A percentile compares a stretch with the other conserved stretches of the same genome.
These are phyloP conservation scores for Galaxea fascicularis DNA, from an alignment of 92 coral and sea anemone genomes.

Conservation along the genomic window DNA sequence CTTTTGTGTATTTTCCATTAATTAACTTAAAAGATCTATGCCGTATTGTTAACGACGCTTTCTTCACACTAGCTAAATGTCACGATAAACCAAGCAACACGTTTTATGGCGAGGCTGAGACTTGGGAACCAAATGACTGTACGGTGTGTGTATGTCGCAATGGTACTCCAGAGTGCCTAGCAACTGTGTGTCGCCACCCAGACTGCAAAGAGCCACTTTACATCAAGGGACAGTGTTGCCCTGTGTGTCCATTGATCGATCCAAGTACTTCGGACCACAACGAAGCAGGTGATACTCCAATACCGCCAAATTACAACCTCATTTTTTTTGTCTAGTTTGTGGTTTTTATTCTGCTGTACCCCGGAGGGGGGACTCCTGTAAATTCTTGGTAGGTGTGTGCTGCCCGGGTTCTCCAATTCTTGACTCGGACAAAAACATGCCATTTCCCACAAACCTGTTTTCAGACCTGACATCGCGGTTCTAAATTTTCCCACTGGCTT, in stretches of 20 bases:
- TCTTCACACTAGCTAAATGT: conserved; percentile 62
- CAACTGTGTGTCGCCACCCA: conserved; percentile 91
- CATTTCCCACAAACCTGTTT: no score
- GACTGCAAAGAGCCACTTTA: conserved; percentile 84
- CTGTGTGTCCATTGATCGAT: conserved; percentile 77
- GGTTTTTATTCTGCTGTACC: no score
- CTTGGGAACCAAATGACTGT: conserved; percentile 97
- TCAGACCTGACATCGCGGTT: no score
- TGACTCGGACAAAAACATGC: no score
- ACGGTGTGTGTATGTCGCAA: conserved; percentile 89
- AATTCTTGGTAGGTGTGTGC: no score
- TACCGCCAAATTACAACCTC: background rate
- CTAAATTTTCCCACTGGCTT: no score
- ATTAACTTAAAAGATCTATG: no score
- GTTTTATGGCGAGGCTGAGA: conserved; percentile 84
- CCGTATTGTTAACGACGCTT: background rate
- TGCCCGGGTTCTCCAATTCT: no score
- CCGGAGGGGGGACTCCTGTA: no score
- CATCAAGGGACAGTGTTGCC: conserved; percentile 94
- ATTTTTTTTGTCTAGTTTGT: no score
- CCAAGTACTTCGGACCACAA: conserved; percentile 34
- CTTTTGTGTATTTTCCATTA: background rate
- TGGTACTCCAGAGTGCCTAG: conserved; percentile 89
- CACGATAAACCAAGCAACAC: conserved; percentile 85
- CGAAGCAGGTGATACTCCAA: conserved; percentile 34